Evolutionary conservation across 30 jellyfish, hydroid and myxozoan genomes (phyloP).

Genomic region (Nemopilema nomurai): DNA sequence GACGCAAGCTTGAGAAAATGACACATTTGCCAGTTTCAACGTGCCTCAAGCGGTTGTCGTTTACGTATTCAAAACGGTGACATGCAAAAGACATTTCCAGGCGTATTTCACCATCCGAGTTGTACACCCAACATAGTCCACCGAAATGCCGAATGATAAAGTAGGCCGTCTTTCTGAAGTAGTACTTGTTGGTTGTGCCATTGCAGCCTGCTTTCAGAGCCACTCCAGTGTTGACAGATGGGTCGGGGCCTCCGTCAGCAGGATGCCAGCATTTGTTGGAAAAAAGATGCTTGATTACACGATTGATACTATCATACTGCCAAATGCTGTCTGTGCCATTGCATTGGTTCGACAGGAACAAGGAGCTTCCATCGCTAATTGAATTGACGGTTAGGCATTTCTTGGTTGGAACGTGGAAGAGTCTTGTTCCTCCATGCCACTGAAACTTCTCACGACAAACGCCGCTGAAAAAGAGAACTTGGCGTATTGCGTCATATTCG

Average conservation of each 20-base stretch:
- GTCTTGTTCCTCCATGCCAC: slow-evolving; percentile 17
- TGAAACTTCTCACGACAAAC: slow-evolving; percentile 21
- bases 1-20: background rate
- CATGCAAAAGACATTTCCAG: background rate
- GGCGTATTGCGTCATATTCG: background rate
- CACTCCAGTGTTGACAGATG: background rate
- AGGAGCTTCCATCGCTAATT: background rate
- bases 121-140: slow-evolving; percentile 18
- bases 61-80: slow-evolving; percentile 19
- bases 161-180: slow-evolving; percentile 1
- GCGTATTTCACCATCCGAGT: background rate
- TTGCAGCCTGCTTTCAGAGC: background rate
- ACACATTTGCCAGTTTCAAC: slow-evolving; percentile 1
- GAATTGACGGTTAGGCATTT: slow-evolving; percentile 2
- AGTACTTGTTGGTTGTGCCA: background rate
- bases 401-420: slow-evolving; percentile 17
- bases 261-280: slow-evolving; percentile 2
- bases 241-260: background rate
- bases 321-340: slow-evolving; percentile 11
- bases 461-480: background rate
- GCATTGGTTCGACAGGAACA: slow-evolving; percentile 1
- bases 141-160: slow-evolving; percentile 22
- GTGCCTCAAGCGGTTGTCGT: slow-evolving; percentile 7
- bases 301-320: background rate
- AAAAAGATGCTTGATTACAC: background rate